Conservation (phyloP, 2,797 vertebrate species). For the Karalla daura region DNA sequence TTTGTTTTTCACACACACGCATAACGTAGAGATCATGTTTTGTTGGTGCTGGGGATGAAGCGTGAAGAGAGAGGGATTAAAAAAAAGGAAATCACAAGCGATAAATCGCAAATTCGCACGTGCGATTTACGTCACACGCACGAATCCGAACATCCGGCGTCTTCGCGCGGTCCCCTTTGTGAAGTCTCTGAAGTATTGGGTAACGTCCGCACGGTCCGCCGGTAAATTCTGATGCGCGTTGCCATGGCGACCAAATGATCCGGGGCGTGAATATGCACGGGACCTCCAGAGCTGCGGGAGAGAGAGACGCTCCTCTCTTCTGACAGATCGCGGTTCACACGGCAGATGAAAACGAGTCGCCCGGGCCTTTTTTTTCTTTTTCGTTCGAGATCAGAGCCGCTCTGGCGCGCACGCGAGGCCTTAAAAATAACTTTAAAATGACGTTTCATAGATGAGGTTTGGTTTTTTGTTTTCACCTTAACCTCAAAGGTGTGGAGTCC, state of each 20-base stretch:
- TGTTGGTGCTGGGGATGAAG: no score
- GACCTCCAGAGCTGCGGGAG: neutral
- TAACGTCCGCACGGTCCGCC: no score
- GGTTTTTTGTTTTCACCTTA: conserved; percentile 19
- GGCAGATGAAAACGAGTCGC: no score
- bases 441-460: neutral
- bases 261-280: neutral
- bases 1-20: conserved; percentile 16
- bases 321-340: neutral
- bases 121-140: no score
- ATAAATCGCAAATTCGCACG: no score
- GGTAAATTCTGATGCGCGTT: neutral
- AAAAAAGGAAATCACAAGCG: no score
- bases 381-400: no score
- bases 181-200: neutral
- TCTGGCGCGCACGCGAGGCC: no score
- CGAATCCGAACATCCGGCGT: no score
- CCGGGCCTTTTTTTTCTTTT: no score
- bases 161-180: neutral
- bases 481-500: conserved; percentile 6
- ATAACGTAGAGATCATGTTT: no score
- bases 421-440: conserved; percentile 7
- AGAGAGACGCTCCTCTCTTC: neutral
- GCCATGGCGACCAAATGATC: neutral
- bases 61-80: no score